Base-by-base conservation (phyloP, 2,888 invertebrate genomes). In the Cabera pusaria region DNA sequence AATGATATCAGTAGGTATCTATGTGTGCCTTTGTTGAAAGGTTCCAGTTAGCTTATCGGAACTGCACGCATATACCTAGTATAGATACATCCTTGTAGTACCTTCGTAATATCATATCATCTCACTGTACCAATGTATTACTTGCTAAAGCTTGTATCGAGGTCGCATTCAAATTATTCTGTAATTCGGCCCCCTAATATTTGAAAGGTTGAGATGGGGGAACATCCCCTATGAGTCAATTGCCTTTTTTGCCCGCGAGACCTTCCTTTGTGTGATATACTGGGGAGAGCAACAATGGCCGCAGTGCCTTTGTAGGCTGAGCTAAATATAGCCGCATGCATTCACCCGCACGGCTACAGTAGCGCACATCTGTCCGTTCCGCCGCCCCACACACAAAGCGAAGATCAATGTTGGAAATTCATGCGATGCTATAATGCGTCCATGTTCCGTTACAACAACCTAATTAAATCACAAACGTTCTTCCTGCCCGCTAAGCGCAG, bases 301-400 rank as follows among this genome's bases (percentile, higher is more conserved):
- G 64, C 73, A 73, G 66, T 84, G 86, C 83, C 86, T 87, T 87
- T 79, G 53, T 53, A 53, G 53, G 46, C 72, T 75, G 76, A 69
- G 80, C 85, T 88, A 88, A 88, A 88, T 88, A 88, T 88, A 88
- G 82, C 75, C 58, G 57, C 56, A 67, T 64, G 65, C 67, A 63
- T 73, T 72, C 73, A 67, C 61, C 64, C 65, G 56, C 62, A 53
- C 63, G 58, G 57, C 69, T 72, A 64, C 76, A 74, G 71, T 64
- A 81, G 74, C 76, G 80, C 85, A 86, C 84, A 86, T 85, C 85
- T 71, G 66, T 59, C 59, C 63, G 62, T 60, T 52, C 54, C 61
- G 35, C 52, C 49, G 49, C 55, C 61, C 59, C 57, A 55, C 59
- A 35, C 55, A 39, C 54, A 38, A 52, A 52, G 52, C 52, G 52